Base-by-base conservation (phyloP, 2,888 invertebrate species). In the Abrostola triplasia region DNA sequence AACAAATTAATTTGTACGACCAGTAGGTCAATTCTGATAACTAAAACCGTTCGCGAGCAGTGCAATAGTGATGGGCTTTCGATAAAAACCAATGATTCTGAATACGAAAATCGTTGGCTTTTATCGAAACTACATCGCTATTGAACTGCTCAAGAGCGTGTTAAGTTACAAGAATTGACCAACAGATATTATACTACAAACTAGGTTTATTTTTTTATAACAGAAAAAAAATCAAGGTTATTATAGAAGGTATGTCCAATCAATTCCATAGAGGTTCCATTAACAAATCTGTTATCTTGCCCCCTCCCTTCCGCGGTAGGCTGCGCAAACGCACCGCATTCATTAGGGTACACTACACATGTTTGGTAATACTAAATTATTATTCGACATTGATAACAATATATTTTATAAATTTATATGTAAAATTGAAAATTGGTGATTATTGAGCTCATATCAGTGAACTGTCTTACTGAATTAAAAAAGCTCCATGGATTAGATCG, bases 231-330 rank as follows among this genome's bases (percentile, higher is more conserved):
- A 36, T 41, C 5, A 49, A 58, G 9, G 8, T 48, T 51, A 57
- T 13, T 40, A 41, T 10, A 47, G 0, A 42, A 35, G 68, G 66
- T 63, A 62, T 80, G 55, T 85, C 85, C 81, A 79, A 61, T 70
- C 60, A 55, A 69, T 56, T 72, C 76, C 67, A 36, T 41, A 12
- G 36, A 5, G n/a, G 52, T 40, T 71, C 75, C 82, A 82, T 81
- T 82, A 83, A 84, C 79, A 76, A 82, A 74, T 79, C 68, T 80
- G 78, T 87, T 88, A 87, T 85, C 87, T 75, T 8, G 6, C 47
- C 48, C 59, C 40, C 10, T 12, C 36, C 36, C 12, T 48, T n/a
- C 9, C 35, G 5, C 12, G 47, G 44, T 63, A 65, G 73, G 58
- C 70, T 63, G 76, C 66, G 82, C 80, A 85, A 83, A 85, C 84